Conservation (phyloP, 2,888 invertebrate species). For the Drosophila merina region DNA sequence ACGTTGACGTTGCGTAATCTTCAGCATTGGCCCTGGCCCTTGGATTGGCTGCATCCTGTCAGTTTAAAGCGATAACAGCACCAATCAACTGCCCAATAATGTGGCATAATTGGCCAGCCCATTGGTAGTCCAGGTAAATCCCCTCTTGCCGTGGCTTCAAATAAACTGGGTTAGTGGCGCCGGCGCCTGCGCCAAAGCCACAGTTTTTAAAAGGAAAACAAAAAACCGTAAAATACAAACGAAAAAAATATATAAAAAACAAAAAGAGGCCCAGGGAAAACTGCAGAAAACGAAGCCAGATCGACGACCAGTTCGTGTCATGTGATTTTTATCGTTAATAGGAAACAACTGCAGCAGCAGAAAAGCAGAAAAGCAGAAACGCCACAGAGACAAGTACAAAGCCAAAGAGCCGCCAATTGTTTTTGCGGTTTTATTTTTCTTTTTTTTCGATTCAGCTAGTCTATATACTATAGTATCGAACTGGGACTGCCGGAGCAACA, state of each 20-base stretch:
- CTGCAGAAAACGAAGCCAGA: slow-evolving; percentile 64
- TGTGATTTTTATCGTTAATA: slow-evolving; percentile 78
- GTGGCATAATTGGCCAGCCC: slow-evolving; percentile 76
- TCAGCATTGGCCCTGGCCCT: slow-evolving; percentile 34
- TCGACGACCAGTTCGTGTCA: slow-evolving; percentile 77
- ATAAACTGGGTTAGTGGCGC: slow-evolving; percentile 77
- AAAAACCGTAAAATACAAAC: slow-evolving; percentile 10
- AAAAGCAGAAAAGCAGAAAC: slow-evolving; percentile 21
- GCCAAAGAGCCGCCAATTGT: slow-evolving; percentile 72
- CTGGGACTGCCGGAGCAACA: slow-evolving; percentile 51
- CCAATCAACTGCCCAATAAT: slow-evolving; percentile 59
- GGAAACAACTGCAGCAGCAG: slow-evolving; percentile 71
- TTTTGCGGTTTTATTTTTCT: slow-evolving; percentile 10
- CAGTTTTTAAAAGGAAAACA: slow-evolving; percentile 1
- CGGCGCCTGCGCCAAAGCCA: slow-evolving; percentile 71
- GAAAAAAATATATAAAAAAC: slow-evolving; percentile 25
- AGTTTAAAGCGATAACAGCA: slow-evolving; percentile 58
- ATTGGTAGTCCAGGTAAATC: slow-evolving; percentile 16
- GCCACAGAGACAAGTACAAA: slow-evolving; percentile 72
- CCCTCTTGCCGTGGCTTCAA: background rate
- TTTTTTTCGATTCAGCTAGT: slow-evolving; percentile 29
- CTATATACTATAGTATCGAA: slow-evolving; percentile 27
- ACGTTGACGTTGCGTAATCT: slow-evolving; percentile 72
- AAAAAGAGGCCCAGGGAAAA: slow-evolving; percentile 33
- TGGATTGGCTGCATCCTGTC: slow-evolving; percentile 41